These are phyloP conservation scores for Astropecten irregularis DNA, from an alignment of 53 echinoderm and acorn worm genomes.

Conservation along the genomic window DNA sequence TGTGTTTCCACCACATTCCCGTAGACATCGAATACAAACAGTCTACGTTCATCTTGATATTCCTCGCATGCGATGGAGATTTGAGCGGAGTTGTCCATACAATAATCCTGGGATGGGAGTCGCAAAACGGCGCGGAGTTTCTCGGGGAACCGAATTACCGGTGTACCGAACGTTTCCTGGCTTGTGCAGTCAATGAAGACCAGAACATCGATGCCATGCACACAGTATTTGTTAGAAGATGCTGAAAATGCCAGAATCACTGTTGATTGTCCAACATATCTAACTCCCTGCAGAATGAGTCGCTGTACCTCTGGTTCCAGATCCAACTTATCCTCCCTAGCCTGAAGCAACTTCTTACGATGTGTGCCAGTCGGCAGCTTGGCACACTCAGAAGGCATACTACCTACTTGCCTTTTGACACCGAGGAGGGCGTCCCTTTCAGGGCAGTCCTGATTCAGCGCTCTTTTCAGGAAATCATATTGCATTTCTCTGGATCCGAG, in stretches of 20 bases:
- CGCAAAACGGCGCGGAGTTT: background rate
- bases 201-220: background rate
- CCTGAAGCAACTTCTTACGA: background rate
- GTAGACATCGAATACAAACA: background rate
- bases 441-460: background rate
- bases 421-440: background rate
- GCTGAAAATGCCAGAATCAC: background rate
- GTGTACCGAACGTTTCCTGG: background rate
- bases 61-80: background rate
- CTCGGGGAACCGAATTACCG: conserved; percentile 9
- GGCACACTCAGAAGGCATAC: background rate
- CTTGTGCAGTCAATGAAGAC: conserved; percentile 30
- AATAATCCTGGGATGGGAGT: background rate
- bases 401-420: background rate
- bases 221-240: background rate
- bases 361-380: background rate
- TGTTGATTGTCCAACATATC: background rate
- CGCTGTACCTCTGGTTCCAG: background rate
- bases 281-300: background rate
- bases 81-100: background rate
- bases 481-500: background rate
- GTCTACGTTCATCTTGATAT: background rate
- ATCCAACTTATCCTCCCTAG: background rate
- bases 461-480: background rate
- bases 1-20: background rate